Percentiles rank a stretch among this genome's conserved stretches.
Evolutionary conservation across 1,140 invertebrate genomes (phyloP).

Genomic region (Tribolium castaneum): DNA sequence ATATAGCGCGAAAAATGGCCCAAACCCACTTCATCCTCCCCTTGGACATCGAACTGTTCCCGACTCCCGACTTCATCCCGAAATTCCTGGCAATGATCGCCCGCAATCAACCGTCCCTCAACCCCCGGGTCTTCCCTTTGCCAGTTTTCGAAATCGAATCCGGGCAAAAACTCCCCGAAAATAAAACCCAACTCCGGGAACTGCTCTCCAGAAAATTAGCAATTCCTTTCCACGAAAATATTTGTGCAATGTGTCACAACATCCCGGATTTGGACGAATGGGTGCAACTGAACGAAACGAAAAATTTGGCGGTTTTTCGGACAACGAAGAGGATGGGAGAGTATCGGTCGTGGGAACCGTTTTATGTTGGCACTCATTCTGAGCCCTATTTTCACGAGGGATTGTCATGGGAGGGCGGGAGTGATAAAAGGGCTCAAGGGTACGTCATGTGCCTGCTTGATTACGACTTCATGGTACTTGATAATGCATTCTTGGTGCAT

Average conservation of each 20-base stretch:
- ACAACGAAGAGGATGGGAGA: slow-evolving; percentile 62
- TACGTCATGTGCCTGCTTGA: slow-evolving; percentile 82
- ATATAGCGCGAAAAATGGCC: slow-evolving; percentile 59
- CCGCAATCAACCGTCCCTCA: slow-evolving; percentile 72
- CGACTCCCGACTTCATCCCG: slow-evolving; percentile 76
- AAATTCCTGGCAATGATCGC: slow-evolving; percentile 83
- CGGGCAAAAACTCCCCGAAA: slow-evolving; percentile 72
- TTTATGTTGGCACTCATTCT: slow-evolving; percentile 71
- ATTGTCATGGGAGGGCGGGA: slow-evolving; percentile 71
- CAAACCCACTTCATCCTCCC: slow-evolving; percentile 78
- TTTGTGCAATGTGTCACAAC: slow-evolving; percentile 75
- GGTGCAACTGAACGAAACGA: neutral
- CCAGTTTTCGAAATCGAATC: slow-evolving; percentile 83
- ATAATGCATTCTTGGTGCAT: slow-evolving; percentile 89
- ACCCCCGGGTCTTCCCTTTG: slow-evolving; percentile 80
- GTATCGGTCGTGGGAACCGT: slow-evolving; percentile 70
- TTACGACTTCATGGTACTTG: slow-evolving; percentile 89
- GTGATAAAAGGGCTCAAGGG: slow-evolving; percentile 69
- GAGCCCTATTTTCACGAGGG: slow-evolving; percentile 72
- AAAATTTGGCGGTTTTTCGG: slow-evolving; percentile 50
- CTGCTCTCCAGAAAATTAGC: slow-evolving; percentile 79
- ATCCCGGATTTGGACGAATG: slow-evolving; percentile 60
- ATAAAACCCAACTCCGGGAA: slow-evolving; percentile 77
- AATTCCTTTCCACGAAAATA: slow-evolving; percentile 89
- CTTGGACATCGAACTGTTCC: slow-evolving; percentile 86